A percentile compares a stretch with the other conserved stretches of the same genome.
These are phyloP conservation scores for Nothobranchius kuhntae DNA, from an alignment of 2,113 vertebrate genomes.

Conservation along the genomic window DNA sequence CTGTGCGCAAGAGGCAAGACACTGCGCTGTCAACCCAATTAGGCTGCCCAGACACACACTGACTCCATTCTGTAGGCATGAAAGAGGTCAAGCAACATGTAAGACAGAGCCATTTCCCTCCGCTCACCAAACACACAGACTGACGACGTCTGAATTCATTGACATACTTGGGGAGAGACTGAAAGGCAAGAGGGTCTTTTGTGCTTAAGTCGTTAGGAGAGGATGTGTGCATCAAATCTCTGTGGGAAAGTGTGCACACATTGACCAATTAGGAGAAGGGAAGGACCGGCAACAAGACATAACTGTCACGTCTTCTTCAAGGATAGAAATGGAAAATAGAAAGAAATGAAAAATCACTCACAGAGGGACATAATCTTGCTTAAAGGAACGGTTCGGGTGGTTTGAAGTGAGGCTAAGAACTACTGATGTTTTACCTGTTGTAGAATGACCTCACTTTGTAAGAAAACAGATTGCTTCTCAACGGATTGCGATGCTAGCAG, in stretches of 20 bases:
- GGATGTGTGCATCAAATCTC: slow-evolving; percentile 5
- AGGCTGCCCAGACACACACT: slow-evolving; percentile 44
- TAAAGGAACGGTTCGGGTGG: neutral
- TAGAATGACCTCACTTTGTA: neutral
- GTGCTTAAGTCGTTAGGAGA: slow-evolving; percentile 19
- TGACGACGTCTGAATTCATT: slow-evolving; percentile 3
- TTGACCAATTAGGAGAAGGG: slow-evolving; percentile 22
- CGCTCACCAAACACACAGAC: slow-evolving; percentile 11
- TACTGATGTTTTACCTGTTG: neutral
- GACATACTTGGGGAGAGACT: slow-evolving; percentile 9
- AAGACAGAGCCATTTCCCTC: slow-evolving; percentile 28
- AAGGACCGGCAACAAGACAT: slow-evolving; percentile 1
- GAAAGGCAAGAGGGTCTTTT: slow-evolving; percentile 33
- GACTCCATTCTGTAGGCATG: slow-evolving; percentile 64
- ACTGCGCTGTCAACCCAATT: slow-evolving; percentile 65
- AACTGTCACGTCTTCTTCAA: slow-evolving; percentile 6
- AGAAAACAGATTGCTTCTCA: too few species aligned
- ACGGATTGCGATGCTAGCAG: too few species aligned
- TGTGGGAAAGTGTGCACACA: slow-evolving; percentile 20
- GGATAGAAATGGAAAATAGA: too few species aligned
- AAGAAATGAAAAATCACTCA: too few species aligned
- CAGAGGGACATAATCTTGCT: too few species aligned
- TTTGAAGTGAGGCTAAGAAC: neutral
- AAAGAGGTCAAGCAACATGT: slow-evolving; percentile 64
- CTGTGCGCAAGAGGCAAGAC: slow-evolving; percentile 49